Evolutionary conservation across 2,797 vertebrate genomes (phyloP).

Genomic region (Pygocentrus nattereri): DNA sequence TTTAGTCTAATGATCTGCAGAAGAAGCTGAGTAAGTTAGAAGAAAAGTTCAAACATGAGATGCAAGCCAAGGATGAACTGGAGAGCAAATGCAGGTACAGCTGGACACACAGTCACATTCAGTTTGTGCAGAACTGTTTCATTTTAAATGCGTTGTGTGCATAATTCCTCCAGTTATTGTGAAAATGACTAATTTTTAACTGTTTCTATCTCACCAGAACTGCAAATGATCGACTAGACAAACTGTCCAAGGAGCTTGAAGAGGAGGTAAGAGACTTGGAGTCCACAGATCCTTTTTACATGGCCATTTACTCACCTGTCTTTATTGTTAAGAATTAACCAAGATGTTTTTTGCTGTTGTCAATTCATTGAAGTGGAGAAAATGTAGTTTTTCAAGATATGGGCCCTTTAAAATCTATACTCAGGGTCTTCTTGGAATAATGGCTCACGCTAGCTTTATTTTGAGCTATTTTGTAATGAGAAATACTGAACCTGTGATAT

Average conservation of each 20-base stretch:
- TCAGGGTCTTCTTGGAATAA: too few relatives aligned
- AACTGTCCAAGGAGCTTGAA: constrained; percentile 93
- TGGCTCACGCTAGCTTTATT: too few relatives aligned
- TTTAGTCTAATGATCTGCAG: constrained; percentile 82
- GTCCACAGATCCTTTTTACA: too few relatives aligned
- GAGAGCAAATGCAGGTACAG: constrained; percentile 93
- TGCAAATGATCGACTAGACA: constrained; percentile 89
- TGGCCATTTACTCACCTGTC: too few relatives aligned
- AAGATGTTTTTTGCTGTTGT: too few relatives aligned
- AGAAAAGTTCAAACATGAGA: constrained; percentile 89
- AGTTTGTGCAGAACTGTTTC: not conserved
- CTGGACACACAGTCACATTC: not conserved
- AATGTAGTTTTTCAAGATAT: too few relatives aligned
- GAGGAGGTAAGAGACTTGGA: constrained; percentile 83
- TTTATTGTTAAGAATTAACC: too few relatives aligned
- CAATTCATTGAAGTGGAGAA: too few relatives aligned
- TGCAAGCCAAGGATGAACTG: constrained; percentile 94
- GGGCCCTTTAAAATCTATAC: too few relatives aligned
- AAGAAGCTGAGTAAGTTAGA: constrained; percentile 87
- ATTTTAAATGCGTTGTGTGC: not conserved
- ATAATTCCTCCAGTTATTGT: not conserved
- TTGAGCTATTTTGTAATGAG: too few relatives aligned
- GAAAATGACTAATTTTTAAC: not conserved
- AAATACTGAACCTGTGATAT: too few relatives aligned
- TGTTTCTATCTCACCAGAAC: constrained; percentile 75